phyloP scores from a whole-genome alignment of 2,888 invertebrate species.

The Dolichomitus sp. region DNA sequence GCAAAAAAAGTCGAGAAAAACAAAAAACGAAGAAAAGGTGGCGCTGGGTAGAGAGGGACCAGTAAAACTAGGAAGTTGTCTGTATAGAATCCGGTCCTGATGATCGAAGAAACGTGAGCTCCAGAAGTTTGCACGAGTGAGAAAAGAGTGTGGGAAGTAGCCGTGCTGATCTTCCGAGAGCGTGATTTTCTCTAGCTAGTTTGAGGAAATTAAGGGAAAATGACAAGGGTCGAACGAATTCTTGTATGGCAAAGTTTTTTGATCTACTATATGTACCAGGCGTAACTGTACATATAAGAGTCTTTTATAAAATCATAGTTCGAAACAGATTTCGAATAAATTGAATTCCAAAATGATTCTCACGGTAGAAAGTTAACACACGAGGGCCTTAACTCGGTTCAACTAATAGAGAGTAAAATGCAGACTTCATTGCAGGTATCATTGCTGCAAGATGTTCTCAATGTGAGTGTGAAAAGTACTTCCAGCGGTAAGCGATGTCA shows the following conservation, averaged over 20 bases:
- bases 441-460: conserved; percentile 47
- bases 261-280: conserved; percentile 3
- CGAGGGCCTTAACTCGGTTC: neutral
- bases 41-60: conserved; percentile 30
- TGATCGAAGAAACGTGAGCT: conserved; percentile 63
- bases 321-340: neutral
- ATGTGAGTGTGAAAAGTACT: conserved; percentile 71
- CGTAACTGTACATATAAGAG: conserved; percentile 13
- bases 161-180: conserved; percentile 35
- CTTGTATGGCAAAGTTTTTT: conserved; percentile 27
- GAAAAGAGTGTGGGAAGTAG: conserved; percentile 47
- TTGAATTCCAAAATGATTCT: neutral
- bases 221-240: conserved; percentile 31
- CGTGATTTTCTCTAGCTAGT: conserved; percentile 50
- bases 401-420: neutral
- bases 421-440: conserved; percentile 51
- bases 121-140: conserved; percentile 49
- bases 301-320: neutral
- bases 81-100: conserved; percentile 35
- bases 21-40: conserved; percentile 42
- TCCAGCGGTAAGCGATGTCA: conserved; percentile 83
- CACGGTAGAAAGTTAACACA: neutral
- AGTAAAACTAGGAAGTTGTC: conserved; percentile 45
- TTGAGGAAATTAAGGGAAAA: conserved; percentile 17
- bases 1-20: conserved; percentile 45